Evolutionary conservation across 2,888 invertebrate species (phyloP), one percentile per base, ranked within the genome.

Genomic region (Phrixothrix hirtus): DNA sequence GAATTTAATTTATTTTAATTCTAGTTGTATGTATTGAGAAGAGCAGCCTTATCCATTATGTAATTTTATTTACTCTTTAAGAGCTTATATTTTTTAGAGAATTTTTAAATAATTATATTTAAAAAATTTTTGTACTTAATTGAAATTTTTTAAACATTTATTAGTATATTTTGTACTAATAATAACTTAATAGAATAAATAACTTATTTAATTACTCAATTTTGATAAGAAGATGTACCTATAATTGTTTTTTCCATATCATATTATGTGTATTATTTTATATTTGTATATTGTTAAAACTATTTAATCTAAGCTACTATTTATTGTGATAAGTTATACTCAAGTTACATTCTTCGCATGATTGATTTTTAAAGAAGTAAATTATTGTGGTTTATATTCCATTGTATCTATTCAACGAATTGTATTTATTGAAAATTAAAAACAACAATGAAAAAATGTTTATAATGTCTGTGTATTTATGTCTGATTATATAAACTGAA

Each of bases 321-420:
- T 49, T 39, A 48, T 54, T 42, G 43, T 48, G 53, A 43, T 53
- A 53, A 47, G 41, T 46, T 46, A 39, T 25, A 34, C 25, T 35
- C 16, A 16, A 37, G 21, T 26, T 30, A 42, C 41, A 52, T 46
- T 39, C 39, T 41, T 36, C 31, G 31, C 31, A 15, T 43, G 17
- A 45, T 50, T 52, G 39, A 35, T 39, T 37, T 21, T 12, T 44
- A 44, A 51, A 36, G 26, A 44, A 44, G 27, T 38, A 27, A 45
- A 12, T 44, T 51, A 38, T 44, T 31, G 39, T 45, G 51, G 51
- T 51, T 51, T 51, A 38, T 46, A 51, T 51, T 51, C 32, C 38
- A 51, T 34, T 52, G 52, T 52, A 52, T 52, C 46, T 46, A 51
- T 52, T 42, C 52, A 52, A 52, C 52, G 52, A 52, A 52, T 41